These are phyloP conservation scores for Parnassius smintheus DNA, from an alignment of 2,888 invertebrate species.

Conservation along the genomic window DNA sequence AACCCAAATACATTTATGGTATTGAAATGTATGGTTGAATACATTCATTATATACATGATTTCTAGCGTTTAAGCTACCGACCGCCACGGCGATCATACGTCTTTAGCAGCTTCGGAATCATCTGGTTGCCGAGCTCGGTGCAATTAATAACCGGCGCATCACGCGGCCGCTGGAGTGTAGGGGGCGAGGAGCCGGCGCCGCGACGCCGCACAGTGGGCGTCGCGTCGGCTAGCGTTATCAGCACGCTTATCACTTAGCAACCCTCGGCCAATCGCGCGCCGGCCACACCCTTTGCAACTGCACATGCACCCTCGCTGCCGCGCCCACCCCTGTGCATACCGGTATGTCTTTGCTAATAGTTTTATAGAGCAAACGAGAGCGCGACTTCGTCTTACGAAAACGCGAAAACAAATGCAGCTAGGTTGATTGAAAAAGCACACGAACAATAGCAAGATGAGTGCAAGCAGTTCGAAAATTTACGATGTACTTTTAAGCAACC, in stretches of 20 bases:
- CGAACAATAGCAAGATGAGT: background rate
- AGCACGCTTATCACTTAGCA: slow-evolving; percentile 29
- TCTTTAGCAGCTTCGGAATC: background rate
- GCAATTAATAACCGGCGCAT: background rate
- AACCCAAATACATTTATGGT: too few species aligned
- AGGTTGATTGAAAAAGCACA: background rate
- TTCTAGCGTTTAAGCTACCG: background rate
- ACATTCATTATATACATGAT: too few species aligned
- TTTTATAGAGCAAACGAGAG: background rate
- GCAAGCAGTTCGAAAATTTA: too few species aligned
- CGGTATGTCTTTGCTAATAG: slow-evolving; percentile 1
- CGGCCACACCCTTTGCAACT: slow-evolving; percentile 44
- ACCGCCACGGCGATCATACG: background rate
- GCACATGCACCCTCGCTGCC: slow-evolving; percentile 31
- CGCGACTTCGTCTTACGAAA: background rate
- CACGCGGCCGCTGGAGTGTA: background rate
- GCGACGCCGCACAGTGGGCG: slow-evolving; percentile 20
- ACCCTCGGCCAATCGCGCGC: slow-evolving; percentile 45
- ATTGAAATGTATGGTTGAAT: too few species aligned
- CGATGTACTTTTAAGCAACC: too few species aligned
- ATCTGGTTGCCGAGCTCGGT: background rate
- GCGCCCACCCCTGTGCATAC: slow-evolving; percentile 24
- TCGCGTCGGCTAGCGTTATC: slow-evolving; percentile 28
- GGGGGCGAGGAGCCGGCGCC: background rate
- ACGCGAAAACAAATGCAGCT: background rate